These are phyloP conservation scores for Dicycla oo DNA, from an alignment of 2,888 invertebrate species.

Conservation along the genomic window DNA sequence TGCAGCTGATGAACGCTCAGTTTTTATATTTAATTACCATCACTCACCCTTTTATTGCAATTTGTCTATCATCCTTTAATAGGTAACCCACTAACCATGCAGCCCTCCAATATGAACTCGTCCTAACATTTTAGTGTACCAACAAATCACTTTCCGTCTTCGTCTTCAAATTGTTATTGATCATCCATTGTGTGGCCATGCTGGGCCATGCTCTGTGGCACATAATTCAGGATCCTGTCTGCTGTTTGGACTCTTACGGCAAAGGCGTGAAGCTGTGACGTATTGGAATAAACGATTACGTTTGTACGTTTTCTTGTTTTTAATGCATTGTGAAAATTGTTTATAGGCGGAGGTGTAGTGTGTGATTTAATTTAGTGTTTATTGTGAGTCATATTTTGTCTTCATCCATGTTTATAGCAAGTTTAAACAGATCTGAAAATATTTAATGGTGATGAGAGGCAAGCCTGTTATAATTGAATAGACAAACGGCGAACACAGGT, in stretches of 20 bases:
- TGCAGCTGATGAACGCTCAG: not conserved
- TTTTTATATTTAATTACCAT: not conserved
- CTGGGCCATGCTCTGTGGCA: conserved; percentile 57
- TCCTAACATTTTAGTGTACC: conserved; percentile 58
- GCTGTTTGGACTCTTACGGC: conserved; percentile 81
- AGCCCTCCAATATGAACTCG: conserved; percentile 35
- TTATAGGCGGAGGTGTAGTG: conserved; percentile 37
- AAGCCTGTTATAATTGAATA: not conserved
- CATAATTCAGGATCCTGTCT: conserved; percentile 85
- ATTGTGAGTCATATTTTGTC: conserved; percentile 7
- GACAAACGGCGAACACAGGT: not conserved
- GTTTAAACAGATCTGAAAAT: not conserved
- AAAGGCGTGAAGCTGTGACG: conserved; percentile 69
- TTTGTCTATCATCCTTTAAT: not conserved
- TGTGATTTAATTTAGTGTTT: conserved; percentile 23
- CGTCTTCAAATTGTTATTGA: conserved; percentile 87
- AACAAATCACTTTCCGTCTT: conserved; percentile 79
- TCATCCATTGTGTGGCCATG: conserved; percentile 80
- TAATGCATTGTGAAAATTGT: conserved; percentile 46
- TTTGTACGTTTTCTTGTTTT: conserved; percentile 61
- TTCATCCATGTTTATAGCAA: not conserved
- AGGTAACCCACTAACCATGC: not conserved
- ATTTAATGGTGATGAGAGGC: not conserved
- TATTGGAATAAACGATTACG: conserved; percentile 68
- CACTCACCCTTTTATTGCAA: not conserved